Evolutionary conservation across 1,140 invertebrate species (phyloP), one percentile per base, ranked within the genome.

Genomic region (Drusus annulatus): DNA sequence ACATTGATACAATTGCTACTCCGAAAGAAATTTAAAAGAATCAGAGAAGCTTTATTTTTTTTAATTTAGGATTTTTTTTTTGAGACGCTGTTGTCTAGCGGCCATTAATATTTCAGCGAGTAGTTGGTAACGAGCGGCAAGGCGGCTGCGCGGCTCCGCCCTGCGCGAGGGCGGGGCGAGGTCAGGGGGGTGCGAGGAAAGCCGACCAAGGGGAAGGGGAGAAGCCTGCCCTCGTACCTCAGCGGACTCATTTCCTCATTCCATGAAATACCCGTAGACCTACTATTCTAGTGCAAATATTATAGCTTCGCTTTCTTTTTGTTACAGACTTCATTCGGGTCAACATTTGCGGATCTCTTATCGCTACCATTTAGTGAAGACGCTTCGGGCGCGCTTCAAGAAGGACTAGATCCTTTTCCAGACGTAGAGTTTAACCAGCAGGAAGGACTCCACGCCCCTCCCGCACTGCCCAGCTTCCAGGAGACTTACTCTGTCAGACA

Each of bases 391-490:
- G 89, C 88, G 79, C 85, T 90, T 85, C 88, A 90, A 85, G 89
- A 90, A 84, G 88, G 89, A 79, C 84, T 90, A 84, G 89, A 90
- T 76, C 89, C 89, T 36, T 90, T 90, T 81, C 89, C 89, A 60
- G 89, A 90, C 88, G 89, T 90, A 15, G 89, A 90, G 83, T 90
- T 90, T 83, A 87, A 88, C 85, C 87, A 89, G 8, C 80, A 82
- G 52, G 82, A 84, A n/a, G 75, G 54, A 45, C 63, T n/a, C 63
- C 88, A 88, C 8, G 84, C 89, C 84, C 91, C 91, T 76, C 93
- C 93, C 58, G 93, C 94, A 45, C 87, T 96, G 79, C 95, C 95
- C 65, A 96, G 94, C 89, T 96, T 96, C 88, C 94, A 96, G 90
- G 95, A 96, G 88, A 96, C 94, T 28, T 96, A 96, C 86, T 95